These are phyloP conservation scores for Ciconia boyciana DNA, from an alignment of 2,113 vertebrate species.

Conservation along the genomic window DNA sequence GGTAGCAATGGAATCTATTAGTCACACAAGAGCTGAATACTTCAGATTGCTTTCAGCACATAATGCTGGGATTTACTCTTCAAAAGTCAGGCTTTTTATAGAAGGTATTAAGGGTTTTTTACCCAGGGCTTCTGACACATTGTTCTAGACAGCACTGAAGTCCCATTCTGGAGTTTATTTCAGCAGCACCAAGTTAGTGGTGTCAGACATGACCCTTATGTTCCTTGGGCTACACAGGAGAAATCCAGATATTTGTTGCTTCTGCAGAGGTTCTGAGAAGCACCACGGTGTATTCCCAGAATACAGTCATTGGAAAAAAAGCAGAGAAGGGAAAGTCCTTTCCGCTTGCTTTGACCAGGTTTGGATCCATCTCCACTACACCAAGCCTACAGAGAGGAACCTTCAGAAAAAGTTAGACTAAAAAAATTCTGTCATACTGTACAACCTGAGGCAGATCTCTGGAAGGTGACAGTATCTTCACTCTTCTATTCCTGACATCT, in stretches of 20 bases:
- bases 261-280: background rate
- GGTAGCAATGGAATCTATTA: background rate
- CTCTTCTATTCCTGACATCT: background rate
- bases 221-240: background rate
- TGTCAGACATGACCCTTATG: background rate
- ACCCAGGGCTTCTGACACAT: background rate
- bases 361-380: background rate
- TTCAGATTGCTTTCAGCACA: background rate
- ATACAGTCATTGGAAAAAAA: background rate
- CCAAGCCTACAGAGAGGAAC: background rate
- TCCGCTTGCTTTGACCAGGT: background rate
- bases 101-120: background rate
- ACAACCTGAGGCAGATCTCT: background rate
- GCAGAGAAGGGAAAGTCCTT: background rate
- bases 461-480: background rate
- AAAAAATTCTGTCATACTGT: background rate
- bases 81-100: conserved; percentile 9
- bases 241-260: background rate
- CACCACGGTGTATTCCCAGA: background rate
- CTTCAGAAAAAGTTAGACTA: background rate
- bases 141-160: background rate
- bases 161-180: background rate
- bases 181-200: background rate
- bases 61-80: background rate
- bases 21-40: conserved; percentile 6